These are phyloP conservation scores for Copidosoma aretas DNA, from an alignment of 2,888 invertebrate genomes.

Conservation along the genomic window DNA sequence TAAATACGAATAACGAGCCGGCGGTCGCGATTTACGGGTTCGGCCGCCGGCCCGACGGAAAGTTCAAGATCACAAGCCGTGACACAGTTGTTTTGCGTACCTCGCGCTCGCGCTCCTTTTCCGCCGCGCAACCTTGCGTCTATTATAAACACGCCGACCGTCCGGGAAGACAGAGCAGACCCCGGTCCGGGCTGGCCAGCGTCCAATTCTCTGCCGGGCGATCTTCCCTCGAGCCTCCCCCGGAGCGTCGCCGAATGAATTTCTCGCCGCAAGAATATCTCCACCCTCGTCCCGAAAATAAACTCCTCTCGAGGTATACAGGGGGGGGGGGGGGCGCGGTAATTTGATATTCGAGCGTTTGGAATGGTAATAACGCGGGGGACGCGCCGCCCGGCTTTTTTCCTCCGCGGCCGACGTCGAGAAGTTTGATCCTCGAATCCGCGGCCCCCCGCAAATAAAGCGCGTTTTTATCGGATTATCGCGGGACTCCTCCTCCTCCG, in stretches of 20 bases:
- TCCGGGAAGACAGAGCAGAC: no score
- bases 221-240: conserved; percentile 3
- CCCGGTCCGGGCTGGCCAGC: conserved; percentile 3
- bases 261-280: conserved; percentile 23
- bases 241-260: conserved; percentile 44
- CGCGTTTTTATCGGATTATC: conserved; percentile 36
- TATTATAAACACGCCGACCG: no score
- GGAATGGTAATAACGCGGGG: conserved; percentile 47
- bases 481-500: conserved; percentile 23
- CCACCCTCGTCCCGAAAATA: conserved; percentile 47
- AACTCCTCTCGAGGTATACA: conserved; percentile 46
- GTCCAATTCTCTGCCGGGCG: conserved; percentile 5
- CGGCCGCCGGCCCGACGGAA: not conserved
- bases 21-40: not conserved
- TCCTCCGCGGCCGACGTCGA: conserved; percentile 16
- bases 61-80: conserved; percentile 35
- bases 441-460: conserved; percentile 5
- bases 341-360: conserved; percentile 51
- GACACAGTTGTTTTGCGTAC: conserved; percentile 19
- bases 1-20: not conserved
- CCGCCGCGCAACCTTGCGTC: not conserved
- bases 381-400: conserved; percentile 1
- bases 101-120: conserved; percentile 12
- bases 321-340: conserved; percentile 31
- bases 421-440: conserved; percentile 34